Evolutionary conservation across 2,797 vertebrate species (phyloP).

Genomic region (Tragopan temminckii): DNA sequence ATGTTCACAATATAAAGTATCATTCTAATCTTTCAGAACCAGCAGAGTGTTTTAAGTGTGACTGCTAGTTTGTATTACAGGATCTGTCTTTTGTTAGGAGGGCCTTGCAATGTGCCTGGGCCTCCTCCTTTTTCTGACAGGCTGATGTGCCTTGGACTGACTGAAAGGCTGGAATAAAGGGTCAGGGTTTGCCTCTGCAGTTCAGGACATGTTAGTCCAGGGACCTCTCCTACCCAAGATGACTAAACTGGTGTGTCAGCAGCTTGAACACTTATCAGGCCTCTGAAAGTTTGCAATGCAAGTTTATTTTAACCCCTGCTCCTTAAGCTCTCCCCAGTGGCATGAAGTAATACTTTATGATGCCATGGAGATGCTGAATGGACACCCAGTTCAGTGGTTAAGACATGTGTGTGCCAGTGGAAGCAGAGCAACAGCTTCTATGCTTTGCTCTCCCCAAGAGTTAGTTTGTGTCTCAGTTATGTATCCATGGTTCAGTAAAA

Average conservation of each 20-base stretch:
- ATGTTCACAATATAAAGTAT: background rate
- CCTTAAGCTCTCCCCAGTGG: background rate
- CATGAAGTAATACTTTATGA: background rate
- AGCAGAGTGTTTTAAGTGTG: background rate
- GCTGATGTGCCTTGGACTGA: background rate
- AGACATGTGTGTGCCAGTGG: accelerated
- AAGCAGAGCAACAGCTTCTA: background rate
- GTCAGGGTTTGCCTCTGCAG: background rate
- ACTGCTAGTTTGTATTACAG: background rate
- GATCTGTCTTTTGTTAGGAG: background rate
- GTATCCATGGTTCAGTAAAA: background rate
- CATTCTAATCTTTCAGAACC: background rate
- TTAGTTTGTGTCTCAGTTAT: background rate
- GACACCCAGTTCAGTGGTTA: background rate
- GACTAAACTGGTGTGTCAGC: accelerated
- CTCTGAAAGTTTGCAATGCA: background rate
- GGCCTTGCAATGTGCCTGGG: background rate
- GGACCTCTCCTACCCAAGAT: background rate
- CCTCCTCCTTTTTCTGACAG: background rate
- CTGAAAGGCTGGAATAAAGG: background rate
- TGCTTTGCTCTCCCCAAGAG: accelerated
- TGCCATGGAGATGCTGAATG: background rate
- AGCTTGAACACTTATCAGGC: background rate
- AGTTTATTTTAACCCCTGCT: background rate
- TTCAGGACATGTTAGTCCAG: background rate